Evolutionary conservation across 53 echinoderm and acorn worm species (phyloP).

Genomic region (Temnopleurus reevesii): DNA sequence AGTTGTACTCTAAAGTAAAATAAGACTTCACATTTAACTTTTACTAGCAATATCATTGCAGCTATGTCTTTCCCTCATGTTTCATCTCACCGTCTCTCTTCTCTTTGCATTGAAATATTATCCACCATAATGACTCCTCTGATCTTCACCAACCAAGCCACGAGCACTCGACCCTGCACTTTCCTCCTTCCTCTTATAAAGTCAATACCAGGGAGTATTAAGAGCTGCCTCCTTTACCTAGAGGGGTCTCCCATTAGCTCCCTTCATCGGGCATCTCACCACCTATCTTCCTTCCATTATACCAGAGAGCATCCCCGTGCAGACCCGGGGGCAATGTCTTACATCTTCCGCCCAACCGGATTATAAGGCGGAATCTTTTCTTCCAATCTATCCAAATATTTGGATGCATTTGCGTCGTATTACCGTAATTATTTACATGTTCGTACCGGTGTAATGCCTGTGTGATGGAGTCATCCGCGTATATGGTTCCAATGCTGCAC

Average conservation of each 20-base stretch:
- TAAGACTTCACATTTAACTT: too few relatives aligned
- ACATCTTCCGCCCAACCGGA: neutral
- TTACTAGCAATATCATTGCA: too few relatives aligned
- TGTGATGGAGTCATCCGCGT: neutral
- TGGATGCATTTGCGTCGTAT: neutral
- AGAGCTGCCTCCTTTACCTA: neutral
- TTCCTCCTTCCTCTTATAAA: neutral
- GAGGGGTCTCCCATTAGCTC: constrained; percentile 21
- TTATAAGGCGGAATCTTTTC: neutral
- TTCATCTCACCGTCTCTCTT: too few relatives aligned
- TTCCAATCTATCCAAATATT: constrained; percentile 19
- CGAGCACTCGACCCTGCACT: neutral
- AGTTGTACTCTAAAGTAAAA: too few relatives aligned
- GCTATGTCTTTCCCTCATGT: too few relatives aligned
- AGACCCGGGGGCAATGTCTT: neutral
- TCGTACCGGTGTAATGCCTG: neutral
- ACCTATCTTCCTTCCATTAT: neutral
- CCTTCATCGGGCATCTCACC: neutral
- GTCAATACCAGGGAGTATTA: constrained; percentile 7
- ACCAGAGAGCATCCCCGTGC: neutral
- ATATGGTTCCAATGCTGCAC: too few relatives aligned
- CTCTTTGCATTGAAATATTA: too few relatives aligned
- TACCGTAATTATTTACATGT: constrained; percentile 12
- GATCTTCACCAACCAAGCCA: neutral
- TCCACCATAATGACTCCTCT: neutral